A percentile compares a stretch with the other conserved stretches of the same genome.
These are phyloP conservation scores for Varecia variegata DNA, from an alignment of 2,797 vertebrate species.

Conservation along the genomic window DNA sequence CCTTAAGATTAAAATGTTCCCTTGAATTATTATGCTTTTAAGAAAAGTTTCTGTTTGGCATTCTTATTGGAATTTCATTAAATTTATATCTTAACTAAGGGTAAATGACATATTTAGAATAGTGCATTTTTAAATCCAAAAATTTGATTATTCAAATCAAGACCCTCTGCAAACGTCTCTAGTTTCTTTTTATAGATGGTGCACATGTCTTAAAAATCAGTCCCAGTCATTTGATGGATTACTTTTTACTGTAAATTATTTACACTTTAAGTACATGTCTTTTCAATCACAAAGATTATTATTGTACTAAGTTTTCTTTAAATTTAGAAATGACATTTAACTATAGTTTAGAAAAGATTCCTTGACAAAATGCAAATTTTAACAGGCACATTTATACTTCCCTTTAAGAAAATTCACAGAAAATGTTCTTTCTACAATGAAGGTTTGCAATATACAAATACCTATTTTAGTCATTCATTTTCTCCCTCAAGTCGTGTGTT, in stretches of 20 bases:
- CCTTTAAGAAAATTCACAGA: background rate
- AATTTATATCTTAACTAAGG: conserved; percentile 6
- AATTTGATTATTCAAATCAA: conserved; percentile 19
- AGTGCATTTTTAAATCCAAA: background rate
- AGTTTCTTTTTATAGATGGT: background rate
- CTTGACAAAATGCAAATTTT: background rate
- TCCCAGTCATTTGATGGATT: background rate
- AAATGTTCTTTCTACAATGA: background rate
- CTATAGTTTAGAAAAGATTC: background rate
- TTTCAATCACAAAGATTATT: background rate
- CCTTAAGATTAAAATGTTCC: background rate
- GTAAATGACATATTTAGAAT: background rate
- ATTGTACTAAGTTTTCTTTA: background rate
- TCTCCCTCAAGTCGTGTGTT: background rate
- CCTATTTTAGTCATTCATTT: background rate
- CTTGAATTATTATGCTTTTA: background rate
- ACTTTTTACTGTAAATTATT: background rate
- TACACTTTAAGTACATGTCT: background rate
- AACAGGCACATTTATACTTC: background rate
- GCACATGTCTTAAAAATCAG: background rate
- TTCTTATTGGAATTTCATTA: background rate
- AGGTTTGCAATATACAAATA: background rate
- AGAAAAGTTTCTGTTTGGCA: background rate
- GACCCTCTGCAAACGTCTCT: background rate
- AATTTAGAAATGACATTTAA: background rate